These are phyloP conservation scores for Nezara viridula DNA, from an alignment of 2,888 invertebrate genomes.

Conservation along the genomic window DNA sequence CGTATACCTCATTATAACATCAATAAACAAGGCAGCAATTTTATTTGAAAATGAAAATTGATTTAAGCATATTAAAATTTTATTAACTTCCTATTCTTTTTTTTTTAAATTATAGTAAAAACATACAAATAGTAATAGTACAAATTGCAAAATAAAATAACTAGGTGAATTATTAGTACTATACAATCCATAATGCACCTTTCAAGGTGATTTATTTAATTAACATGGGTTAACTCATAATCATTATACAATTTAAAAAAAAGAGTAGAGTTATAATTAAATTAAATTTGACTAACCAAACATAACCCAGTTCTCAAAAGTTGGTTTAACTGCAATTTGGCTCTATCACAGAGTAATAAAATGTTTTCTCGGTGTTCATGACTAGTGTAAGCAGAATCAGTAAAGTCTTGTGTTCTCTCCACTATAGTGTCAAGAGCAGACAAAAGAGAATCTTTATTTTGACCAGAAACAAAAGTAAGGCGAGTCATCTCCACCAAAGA, in stretches of 20 bases:
- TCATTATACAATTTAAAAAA: neutral
- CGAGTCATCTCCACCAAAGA: slow-evolving; percentile 89
- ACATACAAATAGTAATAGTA: too few species aligned
- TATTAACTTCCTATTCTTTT: too few species aligned
- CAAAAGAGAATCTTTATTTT: slow-evolving; percentile 82
- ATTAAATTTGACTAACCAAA: slow-evolving; percentile 74
- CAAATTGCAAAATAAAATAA: too few species aligned
- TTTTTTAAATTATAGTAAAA: too few species aligned
- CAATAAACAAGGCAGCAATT: too few species aligned
- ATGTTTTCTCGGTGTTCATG: slow-evolving; percentile 98
- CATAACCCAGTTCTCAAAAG: slow-evolving; percentile 88
- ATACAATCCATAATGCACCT: neutral
- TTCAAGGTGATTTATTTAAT: neutral
- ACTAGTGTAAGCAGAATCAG: slow-evolving; percentile 98
- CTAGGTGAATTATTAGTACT: too few species aligned
- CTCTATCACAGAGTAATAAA: slow-evolving; percentile 83
- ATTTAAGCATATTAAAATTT: too few species aligned
- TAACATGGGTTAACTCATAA: neutral
- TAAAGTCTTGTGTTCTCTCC: slow-evolving; percentile 98
- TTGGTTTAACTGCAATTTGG: slow-evolving; percentile 92
- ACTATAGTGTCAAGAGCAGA: slow-evolving; percentile 90
- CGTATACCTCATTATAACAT: too few species aligned
- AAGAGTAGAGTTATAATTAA: neutral
- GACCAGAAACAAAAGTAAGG: slow-evolving; percentile 80
- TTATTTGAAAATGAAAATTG: too few species aligned